Percentiles rank a stretch among this genome's conserved stretches.
Evolutionary conservation across 2,888 invertebrate species (phyloP).

Genomic region (Plebejus argus): DNA sequence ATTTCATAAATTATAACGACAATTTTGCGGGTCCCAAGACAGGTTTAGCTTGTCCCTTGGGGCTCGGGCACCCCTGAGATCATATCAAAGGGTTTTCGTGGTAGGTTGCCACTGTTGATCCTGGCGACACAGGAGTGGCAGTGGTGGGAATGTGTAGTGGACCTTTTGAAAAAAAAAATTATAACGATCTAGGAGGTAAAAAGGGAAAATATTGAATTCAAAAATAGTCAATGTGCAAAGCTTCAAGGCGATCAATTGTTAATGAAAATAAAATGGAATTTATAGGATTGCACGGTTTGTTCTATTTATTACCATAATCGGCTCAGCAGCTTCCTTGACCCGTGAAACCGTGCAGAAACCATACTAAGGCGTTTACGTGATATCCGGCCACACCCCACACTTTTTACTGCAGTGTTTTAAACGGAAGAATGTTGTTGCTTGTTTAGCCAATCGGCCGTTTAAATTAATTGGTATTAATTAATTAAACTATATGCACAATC

Average conservation of each 20-base stretch:
- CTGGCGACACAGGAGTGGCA: no score
- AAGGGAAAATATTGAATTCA: background rate
- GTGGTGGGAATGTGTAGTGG: no score
- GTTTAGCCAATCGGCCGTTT: background rate
- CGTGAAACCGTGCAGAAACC: slow-evolving; percentile 26
- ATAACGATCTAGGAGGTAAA: no score
- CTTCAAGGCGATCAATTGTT: background rate
- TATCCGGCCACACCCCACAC: slow-evolving; percentile 24
- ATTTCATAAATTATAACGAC: no score
- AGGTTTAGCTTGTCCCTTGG: no score
- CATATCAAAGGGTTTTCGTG: no score
- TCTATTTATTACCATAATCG: slow-evolving; percentile 27
- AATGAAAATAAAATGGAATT: background rate
- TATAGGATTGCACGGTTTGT: slow-evolving; percentile 13
- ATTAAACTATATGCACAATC: background rate
- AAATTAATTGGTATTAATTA: background rate
- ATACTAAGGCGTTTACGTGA: slow-evolving; percentile 14
- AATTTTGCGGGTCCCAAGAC: no score
- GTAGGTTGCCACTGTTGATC: no score
- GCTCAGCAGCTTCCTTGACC: slow-evolving; percentile 24
- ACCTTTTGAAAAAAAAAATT: no score
- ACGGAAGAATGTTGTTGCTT: background rate
- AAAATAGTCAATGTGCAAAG: background rate
- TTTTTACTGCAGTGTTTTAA: background rate
- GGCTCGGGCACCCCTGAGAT: no score